A percentile compares a stretch with the other conserved stretches of the same genome.
phyloP scores from a whole-genome alignment of 1,140 invertebrate genomes.

The Leptinotarsa undecemlineata region DNA sequence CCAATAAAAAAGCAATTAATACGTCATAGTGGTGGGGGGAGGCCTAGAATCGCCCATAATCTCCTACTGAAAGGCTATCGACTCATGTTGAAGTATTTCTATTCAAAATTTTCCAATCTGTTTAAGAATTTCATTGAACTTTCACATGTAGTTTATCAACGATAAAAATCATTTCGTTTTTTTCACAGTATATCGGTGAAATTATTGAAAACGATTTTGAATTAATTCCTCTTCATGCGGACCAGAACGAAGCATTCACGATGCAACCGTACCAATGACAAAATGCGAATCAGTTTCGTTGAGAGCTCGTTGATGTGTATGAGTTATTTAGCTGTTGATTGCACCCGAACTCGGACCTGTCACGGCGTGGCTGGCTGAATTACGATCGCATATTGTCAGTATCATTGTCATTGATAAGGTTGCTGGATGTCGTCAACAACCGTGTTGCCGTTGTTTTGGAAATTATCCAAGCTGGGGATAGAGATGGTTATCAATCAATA shows the following conservation, averaged over 20 bases:
- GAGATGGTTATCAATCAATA: no score
- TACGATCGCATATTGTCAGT: constrained; percentile 35
- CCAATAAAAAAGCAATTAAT: no score
- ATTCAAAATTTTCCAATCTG: no score
- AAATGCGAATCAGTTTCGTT: constrained; percentile 39
- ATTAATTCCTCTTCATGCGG: no score
- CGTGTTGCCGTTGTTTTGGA: not conserved
- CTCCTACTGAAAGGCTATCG: no score
- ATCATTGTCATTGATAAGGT: constrained; percentile 47
- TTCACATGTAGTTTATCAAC: not conserved
- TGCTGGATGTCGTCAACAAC: constrained; percentile 17
- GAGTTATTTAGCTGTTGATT: constrained; percentile 55
- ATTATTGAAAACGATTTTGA: no score
- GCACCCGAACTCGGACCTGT: constrained; percentile 46
- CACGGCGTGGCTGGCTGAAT: constrained; percentile 41
- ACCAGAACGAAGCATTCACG: no score
- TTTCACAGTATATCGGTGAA: not conserved
- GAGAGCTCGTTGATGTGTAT: constrained; percentile 45
- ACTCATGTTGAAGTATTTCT: no score
- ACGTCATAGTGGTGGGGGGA: no score
- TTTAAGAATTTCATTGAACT: no score
- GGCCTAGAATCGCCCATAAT: no score
- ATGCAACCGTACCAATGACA: not conserved
- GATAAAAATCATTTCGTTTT: not conserved
- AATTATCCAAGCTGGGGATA: no score